phyloP scores from a whole-genome alignment of 2,797 vertebrate genomes.

The Peromyscus melanophrys region DNA sequence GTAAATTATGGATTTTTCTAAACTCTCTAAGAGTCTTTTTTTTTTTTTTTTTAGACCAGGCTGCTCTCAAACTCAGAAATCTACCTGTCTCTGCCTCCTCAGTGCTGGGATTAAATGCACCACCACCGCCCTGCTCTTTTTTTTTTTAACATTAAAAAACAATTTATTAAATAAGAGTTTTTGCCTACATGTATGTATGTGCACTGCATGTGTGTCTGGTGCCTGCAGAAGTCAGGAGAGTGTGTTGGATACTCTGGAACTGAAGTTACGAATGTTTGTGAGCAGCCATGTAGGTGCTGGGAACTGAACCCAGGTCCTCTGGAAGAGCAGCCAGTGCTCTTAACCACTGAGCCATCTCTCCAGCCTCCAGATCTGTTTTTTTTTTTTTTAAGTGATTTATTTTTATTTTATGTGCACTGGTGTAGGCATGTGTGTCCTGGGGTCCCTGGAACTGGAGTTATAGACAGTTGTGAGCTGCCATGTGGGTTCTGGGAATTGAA shows the following conservation, averaged over 20 bases:
- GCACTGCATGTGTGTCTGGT: neutral
- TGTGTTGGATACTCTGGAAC: neutral
- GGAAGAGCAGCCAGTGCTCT: neutral
- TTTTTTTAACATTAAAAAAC: neutral
- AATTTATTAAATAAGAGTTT: neutral
- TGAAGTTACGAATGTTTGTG: neutral
- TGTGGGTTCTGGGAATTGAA: neutral
- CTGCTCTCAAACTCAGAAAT: neutral
- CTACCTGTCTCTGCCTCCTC: neutral
- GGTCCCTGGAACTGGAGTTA: neutral
- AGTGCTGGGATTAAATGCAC: neutral
- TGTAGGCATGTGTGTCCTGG: no score
- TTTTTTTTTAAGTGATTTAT: no score
- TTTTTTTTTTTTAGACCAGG: neutral
- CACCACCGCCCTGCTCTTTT: no score
- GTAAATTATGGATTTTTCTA: conserved; percentile 4
- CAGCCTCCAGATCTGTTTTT: neutral
- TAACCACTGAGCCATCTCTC: neutral
- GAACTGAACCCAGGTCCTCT: neutral
- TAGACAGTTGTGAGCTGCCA: no score
- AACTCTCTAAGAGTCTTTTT: neutral
- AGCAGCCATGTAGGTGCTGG: neutral
- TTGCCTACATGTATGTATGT: neutral
- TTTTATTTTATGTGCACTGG: no score
- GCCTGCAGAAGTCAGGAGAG: neutral